Evolutionary conservation across 2,797 vertebrate species (phyloP), one percentile per base, ranked within the genome.

Genomic region (Myotis pilosus): DNA sequence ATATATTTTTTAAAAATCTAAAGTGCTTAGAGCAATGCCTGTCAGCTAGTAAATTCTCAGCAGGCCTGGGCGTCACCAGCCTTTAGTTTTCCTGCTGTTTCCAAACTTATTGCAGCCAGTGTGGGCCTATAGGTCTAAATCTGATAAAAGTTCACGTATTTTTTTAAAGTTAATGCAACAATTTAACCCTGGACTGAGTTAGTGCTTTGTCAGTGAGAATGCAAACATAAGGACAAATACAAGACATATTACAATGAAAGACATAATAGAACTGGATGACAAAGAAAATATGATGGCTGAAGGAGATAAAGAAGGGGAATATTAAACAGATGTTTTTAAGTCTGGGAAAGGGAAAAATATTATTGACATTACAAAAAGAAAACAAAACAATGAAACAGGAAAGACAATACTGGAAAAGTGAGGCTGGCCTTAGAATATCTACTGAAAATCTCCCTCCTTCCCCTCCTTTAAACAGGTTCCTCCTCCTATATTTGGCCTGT

Each of bases 241-340:
- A 92, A 85, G 60, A 76, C 30, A 71, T 53, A 91, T 47, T 84
- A 55, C 84, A 91, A 75, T 91, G 89, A 91, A 80, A 81, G 41
- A 80, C 10, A 66, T 41, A 66, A 81, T 16, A 87, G 20, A 82
- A 69, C 72, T 12, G 28, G 28, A 74, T 53, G 47, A 64, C 76
- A 53, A 87, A 79, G n/a, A 74, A 13, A 64, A 80, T 51, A 81
- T 23, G 28, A 64, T 74, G 47, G 41, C 25, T 72, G 17, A 75
- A 82, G 68, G 17, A 88, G 62, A 72, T 72, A 51, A 75, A 87
- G 12, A 81, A 66, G 47, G 66, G 30, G 80, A 82, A 74, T 72
- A 74, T 66, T 81, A 66, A 91, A 22, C 17, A 44, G 53, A 38
- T 19, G 17, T 51, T 71, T 81, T 82, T 44, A 74, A 80, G 55